Conservation (phyloP, 2,888 invertebrate genomes). For the Drosophila gaucha region DNA sequence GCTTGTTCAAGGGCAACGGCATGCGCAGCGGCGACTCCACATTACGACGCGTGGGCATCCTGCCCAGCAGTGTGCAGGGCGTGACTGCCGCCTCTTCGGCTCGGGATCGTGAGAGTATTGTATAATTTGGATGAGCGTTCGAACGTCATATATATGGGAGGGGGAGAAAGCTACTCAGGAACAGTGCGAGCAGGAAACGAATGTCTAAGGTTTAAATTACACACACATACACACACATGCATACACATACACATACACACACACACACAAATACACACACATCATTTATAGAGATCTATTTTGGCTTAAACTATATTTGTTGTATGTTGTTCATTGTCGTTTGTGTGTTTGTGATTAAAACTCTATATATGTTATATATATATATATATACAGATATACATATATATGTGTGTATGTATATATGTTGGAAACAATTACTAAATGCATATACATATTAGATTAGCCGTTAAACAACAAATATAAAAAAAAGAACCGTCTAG, state of each 20-base stretch:
- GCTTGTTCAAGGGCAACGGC: slow-evolving; percentile 90
- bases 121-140: slow-evolving; percentile 60
- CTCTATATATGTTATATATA: slow-evolving; percentile 35
- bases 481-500: slow-evolving; percentile 72
- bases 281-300: slow-evolving; percentile 33
- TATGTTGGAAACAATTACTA: slow-evolving; percentile 41
- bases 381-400: slow-evolving; percentile 1
- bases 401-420: slow-evolving; percentile 13
- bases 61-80: slow-evolving; percentile 81
- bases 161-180: slow-evolving; percentile 71
- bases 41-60: slow-evolving; percentile 80
- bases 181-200: slow-evolving; percentile 74
- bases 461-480: slow-evolving; percentile 44
- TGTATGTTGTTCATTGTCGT: slow-evolving; percentile 63
- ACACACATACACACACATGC: slow-evolving; percentile 17
- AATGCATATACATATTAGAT: slow-evolving; percentile 45
- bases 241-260: slow-evolving; percentile 15
- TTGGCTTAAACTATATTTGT: slow-evolving; percentile 66
- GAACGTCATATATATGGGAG: slow-evolving; percentile 3
- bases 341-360: slow-evolving; percentile 52
- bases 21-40: slow-evolving; percentile 87
- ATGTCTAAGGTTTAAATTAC: slow-evolving; percentile 39
- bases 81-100: slow-evolving; percentile 74
- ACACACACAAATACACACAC: slow-evolving; percentile 21
- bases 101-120: slow-evolving; percentile 85